A percentile compares a stretch with the other conserved stretches of the same genome.
Conservation (phyloP, 2,113 vertebrate species). For the Planiliza haematocheilus region DNA sequence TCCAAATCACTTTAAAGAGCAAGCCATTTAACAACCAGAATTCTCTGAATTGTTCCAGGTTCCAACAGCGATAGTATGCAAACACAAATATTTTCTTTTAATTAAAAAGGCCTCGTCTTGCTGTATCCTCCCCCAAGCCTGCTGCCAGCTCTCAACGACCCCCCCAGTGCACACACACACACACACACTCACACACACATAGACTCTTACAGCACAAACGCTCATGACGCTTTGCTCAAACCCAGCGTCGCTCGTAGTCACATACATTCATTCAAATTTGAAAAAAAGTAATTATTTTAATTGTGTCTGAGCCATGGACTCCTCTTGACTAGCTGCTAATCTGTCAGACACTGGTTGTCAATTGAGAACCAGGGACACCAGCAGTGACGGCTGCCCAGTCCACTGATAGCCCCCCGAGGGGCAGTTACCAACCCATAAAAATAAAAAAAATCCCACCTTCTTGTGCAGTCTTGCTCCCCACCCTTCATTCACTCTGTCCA, state of each 20-base stretch:
- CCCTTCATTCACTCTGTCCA: conserved; percentile 52
- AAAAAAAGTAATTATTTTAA: conserved; percentile 67
- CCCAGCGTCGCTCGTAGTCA: conserved; percentile 12
- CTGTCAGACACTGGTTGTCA: conserved; percentile 79
- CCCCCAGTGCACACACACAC: conserved; percentile 30
- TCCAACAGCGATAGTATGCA: conserved; percentile 63
- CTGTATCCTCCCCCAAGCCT: conserved; percentile 69
- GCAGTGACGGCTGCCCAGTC: conserved; percentile 76
- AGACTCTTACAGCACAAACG: not conserved
- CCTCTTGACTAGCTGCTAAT: conserved; percentile 80
- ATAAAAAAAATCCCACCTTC: conserved; percentile 3
- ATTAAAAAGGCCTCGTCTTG: conserved; percentile 79
- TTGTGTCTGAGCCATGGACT: conserved; percentile 66
- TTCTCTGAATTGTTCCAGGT: conserved; percentile 69
- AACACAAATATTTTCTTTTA: conserved; percentile 85
- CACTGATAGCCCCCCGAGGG: conserved; percentile 81
- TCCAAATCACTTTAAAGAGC: conserved; percentile 67
- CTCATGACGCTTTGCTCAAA: conserved; percentile 30
- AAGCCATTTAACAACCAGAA: conserved; percentile 65
- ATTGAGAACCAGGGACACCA: conserved; percentile 73
- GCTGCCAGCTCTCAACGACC: conserved; percentile 38
- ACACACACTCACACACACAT: conserved; percentile 15
- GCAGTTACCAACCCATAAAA: conserved; percentile 74
- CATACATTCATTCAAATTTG: conserved; percentile 49
- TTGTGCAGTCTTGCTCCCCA: conserved; percentile 58